Conservation (phyloP, 35 echinoderm and acorn worm genomes). For the Heliocidaris tuberculata region DNA sequence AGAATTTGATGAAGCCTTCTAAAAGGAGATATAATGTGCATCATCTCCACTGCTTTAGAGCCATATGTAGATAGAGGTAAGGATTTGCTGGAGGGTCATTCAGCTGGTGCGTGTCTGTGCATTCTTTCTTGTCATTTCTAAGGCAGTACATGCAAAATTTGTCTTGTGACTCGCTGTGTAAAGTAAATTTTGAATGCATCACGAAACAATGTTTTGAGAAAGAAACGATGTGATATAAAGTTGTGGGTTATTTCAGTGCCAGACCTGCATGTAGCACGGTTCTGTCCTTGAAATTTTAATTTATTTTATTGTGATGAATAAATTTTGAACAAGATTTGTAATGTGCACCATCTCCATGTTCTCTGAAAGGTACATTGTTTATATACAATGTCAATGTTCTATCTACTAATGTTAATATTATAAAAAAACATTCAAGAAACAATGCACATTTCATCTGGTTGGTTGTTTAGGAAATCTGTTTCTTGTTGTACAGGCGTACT, state of each 20-base stretch:
- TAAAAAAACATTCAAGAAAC: neutral
- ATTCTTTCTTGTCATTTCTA: neutral
- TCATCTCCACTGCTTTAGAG: neutral
- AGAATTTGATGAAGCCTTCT: slow-evolving; percentile 25
- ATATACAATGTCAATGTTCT: neutral
- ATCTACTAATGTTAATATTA: neutral
- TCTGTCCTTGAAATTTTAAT: neutral
- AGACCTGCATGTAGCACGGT: neutral
- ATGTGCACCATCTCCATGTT: neutral
- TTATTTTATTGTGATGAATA: neutral
- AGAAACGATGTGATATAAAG: neutral
- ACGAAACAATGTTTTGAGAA: neutral
- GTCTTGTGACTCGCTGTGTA: neutral
- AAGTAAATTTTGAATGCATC: neutral
- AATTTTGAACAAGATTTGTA: neutral
- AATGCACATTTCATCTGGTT: neutral
- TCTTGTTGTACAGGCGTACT: neutral
- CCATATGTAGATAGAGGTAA: neutral
- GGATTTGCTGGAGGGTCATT: neutral
- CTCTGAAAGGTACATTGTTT: neutral
- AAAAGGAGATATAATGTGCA: neutral
- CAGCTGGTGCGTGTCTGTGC: neutral
- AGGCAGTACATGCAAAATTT: neutral
- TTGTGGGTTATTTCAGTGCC: neutral
- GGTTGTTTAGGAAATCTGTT: neutral